phyloP scores from a whole-genome alignment of 2,888 invertebrate genomes.

The Cephus spinipes region DNA sequence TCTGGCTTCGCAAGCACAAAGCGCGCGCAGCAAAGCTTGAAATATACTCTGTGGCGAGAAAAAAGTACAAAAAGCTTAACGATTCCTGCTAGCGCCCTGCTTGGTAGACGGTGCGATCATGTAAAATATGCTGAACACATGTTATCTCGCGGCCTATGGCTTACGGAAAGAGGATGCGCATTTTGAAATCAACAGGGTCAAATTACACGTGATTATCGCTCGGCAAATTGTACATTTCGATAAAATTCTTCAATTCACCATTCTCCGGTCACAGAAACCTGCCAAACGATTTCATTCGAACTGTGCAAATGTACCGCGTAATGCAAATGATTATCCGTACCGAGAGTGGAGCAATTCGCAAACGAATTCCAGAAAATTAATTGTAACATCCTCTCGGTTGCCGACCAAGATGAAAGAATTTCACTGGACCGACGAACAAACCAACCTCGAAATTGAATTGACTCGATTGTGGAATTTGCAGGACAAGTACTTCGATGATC shows the following conservation, averaged over 20 bases:
- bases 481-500: background rate
- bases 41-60: slow-evolving; percentile 25
- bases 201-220: background rate
- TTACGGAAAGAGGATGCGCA: background rate
- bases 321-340: background rate
- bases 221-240: background rate
- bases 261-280: background rate
- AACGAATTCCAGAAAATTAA: background rate
- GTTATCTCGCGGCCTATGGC: background rate
- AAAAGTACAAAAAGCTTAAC: slow-evolving; percentile 30
- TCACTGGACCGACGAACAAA: background rate
- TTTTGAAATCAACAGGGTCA: background rate
- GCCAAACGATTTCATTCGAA: background rate
- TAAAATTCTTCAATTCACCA: background rate
- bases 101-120: background rate
- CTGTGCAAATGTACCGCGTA: background rate
- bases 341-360: background rate
- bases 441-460: background rate
- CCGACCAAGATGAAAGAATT: background rate
- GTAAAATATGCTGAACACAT: background rate
- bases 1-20: slow-evolving; percentile 36
- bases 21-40: slow-evolving; percentile 34
- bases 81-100: slow-evolving; percentile 18
- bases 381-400: background rate
- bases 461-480: background rate